phyloP scores from a whole-genome alignment of 2,797 vertebrate species.

The Uromys caudimaculatus region DNA sequence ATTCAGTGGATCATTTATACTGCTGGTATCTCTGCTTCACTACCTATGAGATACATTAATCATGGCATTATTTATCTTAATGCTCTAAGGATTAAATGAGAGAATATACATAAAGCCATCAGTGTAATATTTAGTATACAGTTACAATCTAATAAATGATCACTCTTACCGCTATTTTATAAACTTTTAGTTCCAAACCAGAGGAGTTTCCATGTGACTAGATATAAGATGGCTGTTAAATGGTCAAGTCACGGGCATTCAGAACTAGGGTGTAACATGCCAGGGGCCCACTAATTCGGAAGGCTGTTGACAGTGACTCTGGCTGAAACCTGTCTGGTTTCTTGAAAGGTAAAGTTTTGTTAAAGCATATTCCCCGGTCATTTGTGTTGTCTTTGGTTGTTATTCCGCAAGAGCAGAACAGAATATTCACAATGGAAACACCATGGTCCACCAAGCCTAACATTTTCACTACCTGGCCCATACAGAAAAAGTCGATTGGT shows the following conservation, averaged over 20 bases:
- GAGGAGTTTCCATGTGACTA: background rate
- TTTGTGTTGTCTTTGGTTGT: background rate
- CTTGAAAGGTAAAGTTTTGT: background rate
- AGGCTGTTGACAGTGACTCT: background rate
- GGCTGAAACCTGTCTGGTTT: background rate
- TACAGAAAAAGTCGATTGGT: background rate
- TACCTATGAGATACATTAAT: background rate
- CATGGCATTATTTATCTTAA: background rate
- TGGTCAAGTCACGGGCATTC: background rate
- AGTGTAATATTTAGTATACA: background rate
- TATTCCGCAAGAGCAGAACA: background rate
- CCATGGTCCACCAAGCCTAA: background rate
- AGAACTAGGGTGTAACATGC: background rate
- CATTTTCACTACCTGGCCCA: background rate
- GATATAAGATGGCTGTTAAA: background rate
- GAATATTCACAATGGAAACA: background rate
- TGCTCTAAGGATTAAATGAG: background rate
- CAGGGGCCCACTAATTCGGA: background rate
- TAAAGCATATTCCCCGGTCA: background rate
- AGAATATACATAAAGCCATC: background rate
- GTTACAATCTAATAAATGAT: background rate
- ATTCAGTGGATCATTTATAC: background rate
- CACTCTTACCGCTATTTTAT: background rate
- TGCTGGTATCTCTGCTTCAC: background rate
- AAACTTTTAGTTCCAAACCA: slow-evolving; percentile 18